Percentiles rank a stretch among this genome's conserved stretches.
These are phyloP conservation scores for Lumbricus terrestris DNA, from an alignment of 2,888 invertebrate species.

Conservation along the genomic window DNA sequence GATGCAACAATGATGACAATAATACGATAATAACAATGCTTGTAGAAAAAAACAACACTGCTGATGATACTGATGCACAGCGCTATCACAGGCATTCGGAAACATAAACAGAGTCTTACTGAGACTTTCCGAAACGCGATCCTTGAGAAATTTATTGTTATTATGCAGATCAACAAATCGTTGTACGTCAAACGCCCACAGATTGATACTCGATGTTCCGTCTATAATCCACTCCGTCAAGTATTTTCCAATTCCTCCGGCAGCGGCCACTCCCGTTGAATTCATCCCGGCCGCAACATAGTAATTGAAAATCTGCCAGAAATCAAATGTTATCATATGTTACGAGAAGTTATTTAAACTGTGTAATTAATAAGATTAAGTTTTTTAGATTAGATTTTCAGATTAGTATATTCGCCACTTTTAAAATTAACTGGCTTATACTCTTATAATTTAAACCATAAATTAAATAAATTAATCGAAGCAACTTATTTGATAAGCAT, in stretches of 20 bases:
- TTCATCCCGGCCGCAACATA: constrained; percentile 93
- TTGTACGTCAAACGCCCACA: constrained; percentile 85
- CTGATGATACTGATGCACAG: background rate
- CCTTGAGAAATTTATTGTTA: constrained; percentile 85
- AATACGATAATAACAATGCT: too few relatives aligned
- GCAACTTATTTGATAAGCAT: too few relatives aligned
- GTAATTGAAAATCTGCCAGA: constrained; percentile 76
- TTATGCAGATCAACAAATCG: constrained; percentile 83
- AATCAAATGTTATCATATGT: background rate
- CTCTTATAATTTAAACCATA: too few relatives aligned
- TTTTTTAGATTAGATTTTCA: too few relatives aligned
- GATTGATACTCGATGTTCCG: constrained; percentile 77
- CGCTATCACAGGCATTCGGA: background rate
- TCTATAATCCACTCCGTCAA: constrained; percentile 83
- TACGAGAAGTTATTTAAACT: too few relatives aligned
- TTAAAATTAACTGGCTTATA: too few relatives aligned
- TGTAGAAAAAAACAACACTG: too few relatives aligned
- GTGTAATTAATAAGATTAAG: too few relatives aligned
- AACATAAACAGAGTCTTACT: constrained; percentile 63
- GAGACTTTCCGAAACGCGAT: constrained; percentile 87
- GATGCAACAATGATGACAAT: too few relatives aligned
- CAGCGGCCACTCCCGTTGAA: constrained; percentile 90
- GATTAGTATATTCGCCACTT: too few relatives aligned
- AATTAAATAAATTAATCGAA: too few relatives aligned
- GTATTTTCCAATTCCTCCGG: constrained; percentile 89